Conservation (phyloP, 2,888 invertebrate species). For the Polydrusus cervinus region DNA sequence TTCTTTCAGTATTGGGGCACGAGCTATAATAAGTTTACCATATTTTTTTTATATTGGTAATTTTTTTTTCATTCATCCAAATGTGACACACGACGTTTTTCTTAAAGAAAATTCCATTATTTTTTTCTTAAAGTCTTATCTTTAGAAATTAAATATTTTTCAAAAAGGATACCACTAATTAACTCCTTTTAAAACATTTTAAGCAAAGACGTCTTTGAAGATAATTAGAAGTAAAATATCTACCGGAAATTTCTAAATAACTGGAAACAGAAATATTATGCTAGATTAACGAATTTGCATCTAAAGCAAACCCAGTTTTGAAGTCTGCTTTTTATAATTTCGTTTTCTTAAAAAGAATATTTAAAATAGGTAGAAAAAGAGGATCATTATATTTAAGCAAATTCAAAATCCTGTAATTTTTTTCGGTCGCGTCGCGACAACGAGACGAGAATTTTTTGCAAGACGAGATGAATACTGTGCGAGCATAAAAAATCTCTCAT, state of each 20-base stretch:
- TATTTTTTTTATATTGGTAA: too few relatives aligned
- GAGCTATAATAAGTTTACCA: too few relatives aligned
- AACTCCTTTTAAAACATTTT: conserved; percentile 10
- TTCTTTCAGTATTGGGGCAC: too few relatives aligned
- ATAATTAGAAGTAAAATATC: conserved; percentile 21
- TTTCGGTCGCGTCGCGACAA: too few relatives aligned
- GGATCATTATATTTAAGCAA: too few relatives aligned
- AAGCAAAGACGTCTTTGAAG: conserved; percentile 9
- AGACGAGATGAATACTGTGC: too few relatives aligned
- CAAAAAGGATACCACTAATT: background rate
- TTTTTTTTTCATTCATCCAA: too few relatives aligned
- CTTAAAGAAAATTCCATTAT: too few relatives aligned
- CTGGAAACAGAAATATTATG: conserved; percentile 19
- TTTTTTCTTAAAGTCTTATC: background rate
- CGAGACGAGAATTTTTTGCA: too few relatives aligned
- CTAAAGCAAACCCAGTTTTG: background rate
- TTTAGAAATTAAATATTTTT: conserved; percentile 22
- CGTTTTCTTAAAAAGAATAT: background rate
- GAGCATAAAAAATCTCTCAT: too few relatives aligned
- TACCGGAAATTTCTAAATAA: conserved; percentile 15
- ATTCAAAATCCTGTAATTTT: too few relatives aligned
- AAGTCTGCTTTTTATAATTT: background rate
- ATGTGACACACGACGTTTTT: too few relatives aligned
- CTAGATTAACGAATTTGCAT: conserved; percentile 12
- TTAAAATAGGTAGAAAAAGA: background rate